Evolutionary conservation across 2,113 vertebrate genomes (phyloP).

Genomic region (Apodemus speciosus): DNA sequence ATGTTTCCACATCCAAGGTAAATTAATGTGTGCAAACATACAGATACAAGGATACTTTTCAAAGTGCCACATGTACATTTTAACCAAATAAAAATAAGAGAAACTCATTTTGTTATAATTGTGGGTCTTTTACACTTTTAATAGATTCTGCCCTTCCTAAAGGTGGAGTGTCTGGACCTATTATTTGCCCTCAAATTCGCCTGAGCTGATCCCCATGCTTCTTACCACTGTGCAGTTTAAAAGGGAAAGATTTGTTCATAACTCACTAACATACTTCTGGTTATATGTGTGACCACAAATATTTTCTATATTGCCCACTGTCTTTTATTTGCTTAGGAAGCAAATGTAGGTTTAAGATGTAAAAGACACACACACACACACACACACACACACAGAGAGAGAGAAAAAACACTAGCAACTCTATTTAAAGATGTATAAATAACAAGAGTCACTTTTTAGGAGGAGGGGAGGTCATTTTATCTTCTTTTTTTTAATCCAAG

Average conservation of each 20-base stretch:
- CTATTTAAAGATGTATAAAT: conserved; percentile 22
- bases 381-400: no score
- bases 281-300: background rate
- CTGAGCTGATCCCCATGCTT: background rate
- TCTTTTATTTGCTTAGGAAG: background rate
- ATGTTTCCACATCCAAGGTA: background rate
- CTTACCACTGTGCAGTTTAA: background rate
- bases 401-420: background rate
- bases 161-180: background rate
- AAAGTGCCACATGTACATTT: background rate
- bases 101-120: conserved; percentile 25
- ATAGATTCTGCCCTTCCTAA: background rate
- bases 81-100: background rate
- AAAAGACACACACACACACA: background rate
- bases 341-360: background rate
- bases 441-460: background rate
- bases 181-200: background rate
- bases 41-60: background rate
- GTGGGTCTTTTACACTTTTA: conserved; percentile 4
- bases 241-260: conserved; percentile 18
- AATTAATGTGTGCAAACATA: background rate
- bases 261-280: background rate
- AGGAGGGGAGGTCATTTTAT: background rate
- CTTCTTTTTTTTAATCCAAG: conserved; percentile 12
- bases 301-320: background rate